phyloP scores from a whole-genome alignment of 1,140 invertebrate species.

The Laodelphax striatellus region DNA sequence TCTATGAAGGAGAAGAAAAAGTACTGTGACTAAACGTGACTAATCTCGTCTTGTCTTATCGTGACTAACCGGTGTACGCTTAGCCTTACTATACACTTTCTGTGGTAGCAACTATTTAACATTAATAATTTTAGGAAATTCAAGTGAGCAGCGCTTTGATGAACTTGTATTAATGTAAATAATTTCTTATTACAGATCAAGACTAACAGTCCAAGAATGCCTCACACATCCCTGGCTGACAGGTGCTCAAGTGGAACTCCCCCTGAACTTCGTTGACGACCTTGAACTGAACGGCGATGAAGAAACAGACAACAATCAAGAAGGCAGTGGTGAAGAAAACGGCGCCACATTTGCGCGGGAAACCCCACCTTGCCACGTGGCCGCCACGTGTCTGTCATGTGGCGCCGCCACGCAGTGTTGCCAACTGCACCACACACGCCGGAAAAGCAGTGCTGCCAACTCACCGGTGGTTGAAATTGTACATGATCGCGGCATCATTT shows the following conservation, averaged over 20 bases:
- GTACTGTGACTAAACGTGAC: too few relatives aligned
- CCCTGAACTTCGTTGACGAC: not conserved
- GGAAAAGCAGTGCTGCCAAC: slow-evolving; percentile 9
- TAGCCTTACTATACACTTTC: too few relatives aligned
- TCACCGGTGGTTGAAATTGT: slow-evolving; percentile 18
- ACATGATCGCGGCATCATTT: slow-evolving; percentile 18
- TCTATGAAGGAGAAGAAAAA: too few relatives aligned
- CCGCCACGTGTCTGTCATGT: slow-evolving; percentile 4
- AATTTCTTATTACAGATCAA: slow-evolving; percentile 25
- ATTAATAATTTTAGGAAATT: too few relatives aligned
- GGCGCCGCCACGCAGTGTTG: slow-evolving; percentile 8
- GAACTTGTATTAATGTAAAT: too few relatives aligned
- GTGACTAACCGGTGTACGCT: too few relatives aligned
- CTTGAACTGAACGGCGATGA: not conserved
- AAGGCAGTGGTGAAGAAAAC: not conserved
- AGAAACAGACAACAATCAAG: not conserved
- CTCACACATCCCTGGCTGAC: slow-evolving; percentile 47
- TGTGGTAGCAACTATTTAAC: too few relatives aligned
- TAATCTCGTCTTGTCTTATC: too few relatives aligned
- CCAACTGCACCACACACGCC: slow-evolving; percentile 3
- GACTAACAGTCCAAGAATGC: slow-evolving; percentile 49
- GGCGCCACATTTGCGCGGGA: not conserved
- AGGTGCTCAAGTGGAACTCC: not conserved
- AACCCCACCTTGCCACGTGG: not conserved
- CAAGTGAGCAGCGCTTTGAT: too few relatives aligned